These are phyloP conservation scores for Drosophila niveifrons DNA, from an alignment of 2,888 invertebrate genomes.

Conservation along the genomic window DNA sequence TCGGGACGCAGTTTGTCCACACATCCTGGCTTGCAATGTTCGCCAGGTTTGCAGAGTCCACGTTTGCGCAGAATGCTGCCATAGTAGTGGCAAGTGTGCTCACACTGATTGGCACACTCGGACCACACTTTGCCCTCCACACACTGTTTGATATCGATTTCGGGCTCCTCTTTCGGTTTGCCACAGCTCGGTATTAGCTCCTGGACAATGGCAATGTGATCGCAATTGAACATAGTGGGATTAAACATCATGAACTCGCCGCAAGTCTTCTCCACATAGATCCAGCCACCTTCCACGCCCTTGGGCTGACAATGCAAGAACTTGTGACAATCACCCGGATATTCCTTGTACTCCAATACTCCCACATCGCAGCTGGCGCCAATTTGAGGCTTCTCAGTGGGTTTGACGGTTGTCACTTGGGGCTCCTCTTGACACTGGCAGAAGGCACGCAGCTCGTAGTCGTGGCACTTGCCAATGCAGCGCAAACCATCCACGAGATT, in stretches of 20 bases:
- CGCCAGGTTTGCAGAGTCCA: conserved; percentile 81
- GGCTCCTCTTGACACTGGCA: conserved; percentile 87
- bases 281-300: conserved; percentile 82
- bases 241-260: conserved; percentile 89
- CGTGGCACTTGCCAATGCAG: conserved; percentile 90
- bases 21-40: conserved; percentile 83
- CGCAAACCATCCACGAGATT: conserved; percentile 90
- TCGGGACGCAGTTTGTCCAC: conserved; percentile 82
- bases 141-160: conserved; percentile 64
- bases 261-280: conserved; percentile 89
- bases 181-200: conserved; percentile 88
- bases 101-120: conserved; percentile 91
- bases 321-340: conserved; percentile 89
- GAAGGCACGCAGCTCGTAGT: conserved; percentile 93
- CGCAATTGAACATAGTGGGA: conserved; percentile 88
- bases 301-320: conserved; percentile 90
- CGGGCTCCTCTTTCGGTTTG: conserved; percentile 33
- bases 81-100: conserved; percentile 90
- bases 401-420: conserved; percentile 40
- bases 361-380: conserved; percentile 84
- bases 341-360: conserved; percentile 87
- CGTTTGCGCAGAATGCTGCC: conserved; percentile 82
- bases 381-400: conserved; percentile 74
- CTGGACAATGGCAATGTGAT: conserved; percentile 88
- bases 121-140: conserved; percentile 87